Conservation (phyloP, 2,888 invertebrate genomes). For the Caenorhabditis sp. region DNA sequence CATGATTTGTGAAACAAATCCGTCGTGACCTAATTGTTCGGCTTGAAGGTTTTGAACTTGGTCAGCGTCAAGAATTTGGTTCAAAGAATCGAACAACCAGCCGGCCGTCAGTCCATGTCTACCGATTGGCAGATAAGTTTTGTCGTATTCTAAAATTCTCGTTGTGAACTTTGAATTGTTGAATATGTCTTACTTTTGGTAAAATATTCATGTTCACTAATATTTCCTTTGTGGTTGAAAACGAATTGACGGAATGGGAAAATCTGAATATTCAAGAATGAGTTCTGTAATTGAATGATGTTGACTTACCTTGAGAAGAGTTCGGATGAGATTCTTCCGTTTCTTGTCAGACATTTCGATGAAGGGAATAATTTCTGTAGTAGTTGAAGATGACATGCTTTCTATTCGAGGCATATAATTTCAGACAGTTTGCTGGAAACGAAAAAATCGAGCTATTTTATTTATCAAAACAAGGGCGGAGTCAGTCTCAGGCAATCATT, state of each 20-base stretch:
- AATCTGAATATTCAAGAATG: conserved; percentile 11
- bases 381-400: not conserved
- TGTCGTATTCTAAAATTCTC: conserved; percentile 15
- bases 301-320: not conserved
- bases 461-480: not conserved
- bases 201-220: conserved; percentile 27
- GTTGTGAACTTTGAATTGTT: not conserved
- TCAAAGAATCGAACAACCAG: conserved; percentile 26
- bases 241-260: conserved; percentile 6
- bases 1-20: conserved; percentile 51
- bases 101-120: conserved; percentile 32
- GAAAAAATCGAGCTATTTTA: not conserved
- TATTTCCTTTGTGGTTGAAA: conserved; percentile 2
- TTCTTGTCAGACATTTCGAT: not conserved
- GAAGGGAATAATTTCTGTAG: not conserved
- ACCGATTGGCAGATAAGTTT: conserved; percentile 26
- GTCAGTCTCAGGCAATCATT: not conserved
- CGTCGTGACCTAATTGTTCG: conserved; percentile 39
- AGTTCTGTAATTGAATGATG: no score
- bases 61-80: conserved; percentile 11
- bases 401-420: not conserved
- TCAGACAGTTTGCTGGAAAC: not conserved
- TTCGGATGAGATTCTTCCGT: not conserved
- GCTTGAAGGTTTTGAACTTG: conserved; percentile 2
- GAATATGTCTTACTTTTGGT: conserved; percentile 18